Conservation (phyloP, 1,140 invertebrate species). For the Wasmannia auropunctata region DNA sequence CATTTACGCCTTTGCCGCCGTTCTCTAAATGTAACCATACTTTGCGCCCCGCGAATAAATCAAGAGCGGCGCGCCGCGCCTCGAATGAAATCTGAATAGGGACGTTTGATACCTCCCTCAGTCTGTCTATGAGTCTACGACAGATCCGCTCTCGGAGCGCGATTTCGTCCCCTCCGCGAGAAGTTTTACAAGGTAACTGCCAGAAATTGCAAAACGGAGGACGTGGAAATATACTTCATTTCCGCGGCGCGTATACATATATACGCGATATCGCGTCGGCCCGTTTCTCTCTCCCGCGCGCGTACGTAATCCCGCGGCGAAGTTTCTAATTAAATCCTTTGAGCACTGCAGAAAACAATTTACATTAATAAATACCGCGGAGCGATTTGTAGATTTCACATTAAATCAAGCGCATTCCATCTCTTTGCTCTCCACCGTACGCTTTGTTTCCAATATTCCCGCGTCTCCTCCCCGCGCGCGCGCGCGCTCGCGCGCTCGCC, state of each 20-base stretch:
- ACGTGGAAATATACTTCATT: background rate
- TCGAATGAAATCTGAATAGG: conserved; percentile 37
- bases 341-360: conserved; percentile 36
- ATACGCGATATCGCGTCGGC: too few relatives aligned
- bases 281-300: too few relatives aligned
- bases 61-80: conserved; percentile 42
- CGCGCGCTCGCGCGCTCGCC: background rate
- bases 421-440: background rate
- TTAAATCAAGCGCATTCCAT: conserved; percentile 43
- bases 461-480: too few relatives aligned
- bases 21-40: conserved; percentile 41
- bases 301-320: background rate
- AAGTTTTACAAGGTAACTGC: conserved; percentile 37
- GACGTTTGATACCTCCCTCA: conserved; percentile 28
- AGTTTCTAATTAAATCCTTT: conserved; percentile 13
- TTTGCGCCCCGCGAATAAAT: conserved; percentile 60
- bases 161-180: background rate
- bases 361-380: conserved; percentile 38
- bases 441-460: conserved; percentile 38
- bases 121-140: too few relatives aligned
- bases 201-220: background rate
- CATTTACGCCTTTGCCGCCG: conserved; percentile 52
- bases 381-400: conserved; percentile 35
- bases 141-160: background rate
- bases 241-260: too few relatives aligned